These are phyloP conservation scores for Acanthosepion lycidas DNA, from an alignment of 2,888 invertebrate species.

Conservation along the genomic window DNA sequence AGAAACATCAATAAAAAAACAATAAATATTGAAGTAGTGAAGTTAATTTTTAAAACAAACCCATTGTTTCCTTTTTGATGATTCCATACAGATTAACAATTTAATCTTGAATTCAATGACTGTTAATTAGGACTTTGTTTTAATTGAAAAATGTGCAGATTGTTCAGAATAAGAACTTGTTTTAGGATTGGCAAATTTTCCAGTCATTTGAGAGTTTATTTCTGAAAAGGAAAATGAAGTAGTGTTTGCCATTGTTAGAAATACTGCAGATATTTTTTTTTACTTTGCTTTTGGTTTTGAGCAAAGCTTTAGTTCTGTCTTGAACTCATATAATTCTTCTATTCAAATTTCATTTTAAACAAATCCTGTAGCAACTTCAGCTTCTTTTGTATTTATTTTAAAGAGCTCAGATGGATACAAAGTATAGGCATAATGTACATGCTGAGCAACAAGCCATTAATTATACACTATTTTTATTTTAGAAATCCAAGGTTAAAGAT, in stretches of 20 bases:
- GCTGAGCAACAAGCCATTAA: too few relatives aligned
- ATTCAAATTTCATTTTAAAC: not conserved
- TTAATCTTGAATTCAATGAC: not conserved
- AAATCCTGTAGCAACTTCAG: not conserved
- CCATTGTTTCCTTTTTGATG: not conserved
- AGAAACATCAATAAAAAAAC: too few relatives aligned
- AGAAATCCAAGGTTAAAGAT: too few relatives aligned
- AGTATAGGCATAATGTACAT: too few relatives aligned
- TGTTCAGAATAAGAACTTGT: not conserved
- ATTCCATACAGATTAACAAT: not conserved
- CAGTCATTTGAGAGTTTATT: not conserved
- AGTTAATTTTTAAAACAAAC: not conserved
- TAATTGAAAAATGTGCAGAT: conserved; percentile 2
- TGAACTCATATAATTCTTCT: not conserved
- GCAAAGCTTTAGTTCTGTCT: not conserved
- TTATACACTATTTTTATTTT: too few relatives aligned
- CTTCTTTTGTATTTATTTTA: not conserved
- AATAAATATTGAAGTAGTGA: too few relatives aligned
- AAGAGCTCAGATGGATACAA: not conserved
- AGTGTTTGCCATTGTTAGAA: not conserved
- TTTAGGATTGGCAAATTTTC: not conserved
- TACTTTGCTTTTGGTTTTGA: not conserved
- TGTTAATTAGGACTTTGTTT: conserved; percentile 33
- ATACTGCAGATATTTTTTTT: not conserved
- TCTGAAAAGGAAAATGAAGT: not conserved